Evolutionary conservation across 2,113 vertebrate species (phyloP).

Genomic region (Petroica traversi): DNA sequence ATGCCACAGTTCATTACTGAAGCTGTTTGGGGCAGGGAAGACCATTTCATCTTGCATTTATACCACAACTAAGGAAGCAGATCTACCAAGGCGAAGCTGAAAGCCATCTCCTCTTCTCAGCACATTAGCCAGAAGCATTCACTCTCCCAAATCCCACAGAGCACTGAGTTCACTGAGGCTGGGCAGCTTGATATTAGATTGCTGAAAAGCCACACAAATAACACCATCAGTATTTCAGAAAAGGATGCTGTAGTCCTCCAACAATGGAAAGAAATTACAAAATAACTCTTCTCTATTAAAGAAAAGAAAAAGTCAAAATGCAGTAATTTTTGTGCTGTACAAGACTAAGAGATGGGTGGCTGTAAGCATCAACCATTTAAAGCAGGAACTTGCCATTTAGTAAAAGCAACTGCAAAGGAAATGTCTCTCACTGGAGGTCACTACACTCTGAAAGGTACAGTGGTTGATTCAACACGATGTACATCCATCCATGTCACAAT

Average conservation of each 20-base stretch:
- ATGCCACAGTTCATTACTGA: background rate
- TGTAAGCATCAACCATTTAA: background rate
- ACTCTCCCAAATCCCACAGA: background rate
- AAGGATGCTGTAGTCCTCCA: background rate
- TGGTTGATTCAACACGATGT: background rate
- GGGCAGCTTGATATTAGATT: background rate
- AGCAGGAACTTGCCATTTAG: background rate
- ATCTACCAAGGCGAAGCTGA: background rate
- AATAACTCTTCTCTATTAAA: background rate
- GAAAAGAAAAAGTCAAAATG: background rate
- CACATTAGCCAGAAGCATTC: background rate
- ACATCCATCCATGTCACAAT: background rate
- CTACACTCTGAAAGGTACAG: background rate
- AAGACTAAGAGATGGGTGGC: background rate
- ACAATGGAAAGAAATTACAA: background rate
- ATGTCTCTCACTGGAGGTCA: constrained; percentile 9
- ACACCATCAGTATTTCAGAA: background rate
- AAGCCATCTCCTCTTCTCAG: background rate
- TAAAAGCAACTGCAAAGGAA: background rate
- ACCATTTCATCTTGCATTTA: background rate
- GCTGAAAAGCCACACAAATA: background rate
- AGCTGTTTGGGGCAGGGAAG: background rate
- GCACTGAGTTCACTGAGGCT: background rate
- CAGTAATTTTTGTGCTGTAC: background rate
- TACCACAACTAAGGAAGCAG: background rate